Base-by-base conservation (phyloP, 2,888 invertebrate species). In the Parapristionchus giblindavisi region DNA sequence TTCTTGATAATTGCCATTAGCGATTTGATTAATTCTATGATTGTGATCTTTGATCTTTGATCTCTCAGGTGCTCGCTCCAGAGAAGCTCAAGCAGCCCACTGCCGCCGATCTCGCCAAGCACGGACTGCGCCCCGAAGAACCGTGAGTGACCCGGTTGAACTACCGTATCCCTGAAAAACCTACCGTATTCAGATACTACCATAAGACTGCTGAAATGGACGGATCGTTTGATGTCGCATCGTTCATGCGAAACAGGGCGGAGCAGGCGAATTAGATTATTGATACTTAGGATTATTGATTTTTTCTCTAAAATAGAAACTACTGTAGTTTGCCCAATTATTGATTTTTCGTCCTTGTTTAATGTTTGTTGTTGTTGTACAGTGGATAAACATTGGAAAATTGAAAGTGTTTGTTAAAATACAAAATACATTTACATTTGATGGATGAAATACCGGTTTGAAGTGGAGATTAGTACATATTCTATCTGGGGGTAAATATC, bases 111-210 rank as follows among this genome's bases (percentile, higher is more conserved):
- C 77, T 85, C 38, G 70, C 72, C 14, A 79, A 83, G 75, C 81
- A 80, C 60, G 80, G 82, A n/a, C 72, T 86, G 52, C 68, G 77
- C 60, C 76, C 76, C 32, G 85, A 85, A 76, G 79, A 79, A 29
- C 81, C 85, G 29, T 72, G 60, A 56, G 70, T 56, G 51, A 24
- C 51, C 21, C 32, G 24, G 11, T 43, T 65, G 6, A 6, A 24
- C n/a, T 27, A 61, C n/a, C 8, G 3, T 4, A 11, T 24, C 3
- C 27, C n/a, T n/a, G n/a, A n/a, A n/a, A n/a, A n/a, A n/a, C 8
- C 17, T 43, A 43, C 43, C 17, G 8, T 4, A 65, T 40, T 21
- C 70, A 71, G 70, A 11, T 76, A 83, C 75, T 85, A 79, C 75
- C 81, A 82, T 70, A 79, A 80, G 61, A 71, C 75, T 24, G 66